Percentiles rank a stretch among this genome's conserved stretches.
Conservation (phyloP, 1,140 invertebrate genomes). For the Eulimnadia texana region DNA sequence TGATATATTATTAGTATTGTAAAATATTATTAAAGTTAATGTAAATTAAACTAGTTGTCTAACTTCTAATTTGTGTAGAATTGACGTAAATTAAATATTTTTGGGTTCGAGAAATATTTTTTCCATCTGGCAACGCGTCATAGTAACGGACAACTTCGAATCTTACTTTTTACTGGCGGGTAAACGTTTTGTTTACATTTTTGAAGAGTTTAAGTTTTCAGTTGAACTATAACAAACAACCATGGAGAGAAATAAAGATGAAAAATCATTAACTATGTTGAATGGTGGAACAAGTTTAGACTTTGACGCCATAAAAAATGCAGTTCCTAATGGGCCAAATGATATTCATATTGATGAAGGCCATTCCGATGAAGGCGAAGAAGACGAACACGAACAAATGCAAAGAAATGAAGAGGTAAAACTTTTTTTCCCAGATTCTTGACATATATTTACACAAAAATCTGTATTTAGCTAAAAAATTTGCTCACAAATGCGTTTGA, state of each 20-base stretch:
- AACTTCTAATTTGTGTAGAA: too few species aligned
- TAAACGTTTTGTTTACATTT: neutral
- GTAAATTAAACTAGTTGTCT: too few species aligned
- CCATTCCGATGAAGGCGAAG: neutral
- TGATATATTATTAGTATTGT: too few species aligned
- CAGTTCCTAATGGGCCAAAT: neutral
- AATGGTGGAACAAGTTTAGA: conserved; percentile 7
- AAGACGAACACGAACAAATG: conserved; percentile 4
- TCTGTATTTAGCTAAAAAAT: neutral
- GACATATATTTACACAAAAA: neutral
- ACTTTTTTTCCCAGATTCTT: neutral
- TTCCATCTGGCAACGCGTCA: neutral
- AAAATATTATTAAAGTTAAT: too few species aligned
- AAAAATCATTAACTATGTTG: neutral
- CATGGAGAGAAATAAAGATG: too few species aligned
- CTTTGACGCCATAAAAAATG: conserved; percentile 2
- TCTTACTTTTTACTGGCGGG: too few species aligned
- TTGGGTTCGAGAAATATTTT: neutral
- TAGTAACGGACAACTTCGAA: too few species aligned
- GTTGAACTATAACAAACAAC: too few species aligned
- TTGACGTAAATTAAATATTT: too few species aligned
- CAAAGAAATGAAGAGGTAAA: conserved; percentile 10
- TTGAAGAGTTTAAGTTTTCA: too few species aligned
- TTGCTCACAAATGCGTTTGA: conserved; percentile 9
- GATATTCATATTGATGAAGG: neutral